Conservation (phyloP, 2,113 vertebrate species). For the Turdus rufiventris region DNA sequence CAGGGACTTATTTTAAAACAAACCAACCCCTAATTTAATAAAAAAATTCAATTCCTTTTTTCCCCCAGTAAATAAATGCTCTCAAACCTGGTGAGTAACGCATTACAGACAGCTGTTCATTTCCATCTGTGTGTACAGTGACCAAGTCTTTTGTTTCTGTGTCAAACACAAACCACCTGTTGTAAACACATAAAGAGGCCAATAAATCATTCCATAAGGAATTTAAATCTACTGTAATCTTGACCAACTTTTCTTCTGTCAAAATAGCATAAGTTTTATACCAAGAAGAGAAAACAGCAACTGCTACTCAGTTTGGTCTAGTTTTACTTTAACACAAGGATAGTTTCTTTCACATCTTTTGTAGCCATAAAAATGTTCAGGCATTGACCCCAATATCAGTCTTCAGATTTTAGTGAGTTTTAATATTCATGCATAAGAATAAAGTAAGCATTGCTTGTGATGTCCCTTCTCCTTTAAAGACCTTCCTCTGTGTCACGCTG, state of each 20-base stretch:
- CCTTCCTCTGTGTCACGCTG: not conserved
- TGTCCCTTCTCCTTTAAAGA: not conserved
- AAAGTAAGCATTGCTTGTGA: not conserved
- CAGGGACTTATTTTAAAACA: not conserved
- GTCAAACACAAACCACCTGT: conserved; percentile 98
- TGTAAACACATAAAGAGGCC: conserved; percentile 34
- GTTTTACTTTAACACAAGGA: not conserved
- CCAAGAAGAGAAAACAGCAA: not conserved
- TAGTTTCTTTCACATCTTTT: not conserved
- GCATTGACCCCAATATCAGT: not conserved
- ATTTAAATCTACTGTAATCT: not conserved
- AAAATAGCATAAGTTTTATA: not conserved
- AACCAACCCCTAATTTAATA: not conserved
- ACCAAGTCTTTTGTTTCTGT: conserved; percentile 95
- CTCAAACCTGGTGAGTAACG: conserved; percentile 89
- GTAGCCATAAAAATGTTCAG: not conserved
- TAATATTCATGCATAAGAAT: not conserved
- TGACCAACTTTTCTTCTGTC: not conserved
- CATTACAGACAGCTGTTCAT: conserved; percentile 95
- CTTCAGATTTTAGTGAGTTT: not conserved
- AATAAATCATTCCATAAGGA: not conserved
- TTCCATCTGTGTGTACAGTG: conserved; percentile 96
- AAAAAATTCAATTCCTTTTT: not conserved
- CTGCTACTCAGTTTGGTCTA: not conserved
- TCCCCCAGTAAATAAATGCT: not conserved